Percentiles rank a stretch among this genome's conserved stretches.
These are phyloP conservation scores for Perca fluviatilis DNA, from an alignment of 2,113 vertebrate species.

Conservation along the genomic window DNA sequence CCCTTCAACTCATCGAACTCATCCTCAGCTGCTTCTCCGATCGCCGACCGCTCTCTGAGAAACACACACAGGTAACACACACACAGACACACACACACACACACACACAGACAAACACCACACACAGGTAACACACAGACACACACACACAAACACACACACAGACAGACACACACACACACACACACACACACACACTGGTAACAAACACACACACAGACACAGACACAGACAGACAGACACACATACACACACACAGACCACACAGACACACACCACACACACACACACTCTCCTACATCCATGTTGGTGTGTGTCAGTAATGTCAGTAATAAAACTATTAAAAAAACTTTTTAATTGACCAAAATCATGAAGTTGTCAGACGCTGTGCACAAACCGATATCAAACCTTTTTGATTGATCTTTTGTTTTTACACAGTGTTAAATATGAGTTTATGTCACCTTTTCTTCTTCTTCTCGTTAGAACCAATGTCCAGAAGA, in stretches of 20 bases:
- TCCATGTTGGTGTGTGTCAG: background rate
- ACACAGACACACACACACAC: too few species aligned
- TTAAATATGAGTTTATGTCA: background rate
- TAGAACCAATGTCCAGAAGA: constrained; percentile 90
- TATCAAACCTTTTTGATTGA: background rate
- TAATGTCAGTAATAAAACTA: too few species aligned
- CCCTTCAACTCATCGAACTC: constrained; percentile 83
- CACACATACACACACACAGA: too few species aligned
- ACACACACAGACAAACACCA: too few species aligned
- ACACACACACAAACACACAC: too few species aligned
- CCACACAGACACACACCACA: background rate
- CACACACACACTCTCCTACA: background rate
- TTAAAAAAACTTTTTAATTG: too few species aligned
- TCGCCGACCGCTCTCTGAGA: constrained; percentile 77
- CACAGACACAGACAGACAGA: constrained; percentile 17
- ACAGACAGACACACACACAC: too few species aligned
- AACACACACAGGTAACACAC: constrained; percentile 34
- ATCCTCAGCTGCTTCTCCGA: constrained; percentile 89
- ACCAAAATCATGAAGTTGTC: background rate
- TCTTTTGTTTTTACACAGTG: background rate
- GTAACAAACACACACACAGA: background rate
- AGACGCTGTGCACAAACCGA: background rate
- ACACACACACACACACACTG: too few species aligned
- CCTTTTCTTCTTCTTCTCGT: background rate
- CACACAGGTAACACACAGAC: too few species aligned